A percentile compares a stretch with the other conserved stretches of the same genome.
These are phyloP conservation scores for Crambe crambe DNA, from an alignment of 37 sponge, comb jelly and placozoan genomes.

Conservation along the genomic window DNA sequence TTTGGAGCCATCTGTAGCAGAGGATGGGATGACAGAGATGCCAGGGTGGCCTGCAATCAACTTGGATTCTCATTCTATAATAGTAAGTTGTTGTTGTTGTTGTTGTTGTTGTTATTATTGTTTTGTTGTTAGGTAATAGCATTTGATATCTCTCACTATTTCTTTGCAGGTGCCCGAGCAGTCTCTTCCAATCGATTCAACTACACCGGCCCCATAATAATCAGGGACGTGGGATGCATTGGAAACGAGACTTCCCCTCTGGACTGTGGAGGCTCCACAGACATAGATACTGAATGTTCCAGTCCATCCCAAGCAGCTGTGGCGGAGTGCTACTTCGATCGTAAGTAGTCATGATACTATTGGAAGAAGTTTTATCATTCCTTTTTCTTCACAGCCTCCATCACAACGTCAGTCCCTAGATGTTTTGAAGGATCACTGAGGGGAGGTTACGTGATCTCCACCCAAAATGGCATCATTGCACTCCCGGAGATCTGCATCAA, in stretches of 20 bases:
- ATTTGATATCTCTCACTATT: too few relatives aligned
- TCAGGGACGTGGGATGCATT: neutral
- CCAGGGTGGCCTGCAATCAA: too few relatives aligned
- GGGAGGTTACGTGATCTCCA: neutral
- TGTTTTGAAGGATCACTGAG: neutral
- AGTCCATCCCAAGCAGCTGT: neutral
- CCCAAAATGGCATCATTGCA: neutral
- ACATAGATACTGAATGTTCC: neutral
- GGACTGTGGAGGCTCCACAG: neutral
- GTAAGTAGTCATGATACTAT: neutral
- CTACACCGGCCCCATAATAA: neutral
- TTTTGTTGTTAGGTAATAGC: too few relatives aligned
- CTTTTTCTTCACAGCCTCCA: too few relatives aligned
- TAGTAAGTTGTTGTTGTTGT: too few relatives aligned
- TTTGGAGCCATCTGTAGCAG: too few relatives aligned
- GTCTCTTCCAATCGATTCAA: neutral
- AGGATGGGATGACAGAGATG: too few relatives aligned
- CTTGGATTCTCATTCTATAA: too few relatives aligned
- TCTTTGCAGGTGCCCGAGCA: neutral
- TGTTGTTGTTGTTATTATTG: too few relatives aligned
- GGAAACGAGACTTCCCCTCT: neutral
- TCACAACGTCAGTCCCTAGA: neutral
- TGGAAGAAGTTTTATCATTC: too few relatives aligned
- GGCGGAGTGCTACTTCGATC: neutral
- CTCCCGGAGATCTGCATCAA: conserved; percentile 11